These are phyloP conservation scores for Hirudo medicinalis DNA, from an alignment of 1,140 invertebrate species.

Conservation along the genomic window DNA sequence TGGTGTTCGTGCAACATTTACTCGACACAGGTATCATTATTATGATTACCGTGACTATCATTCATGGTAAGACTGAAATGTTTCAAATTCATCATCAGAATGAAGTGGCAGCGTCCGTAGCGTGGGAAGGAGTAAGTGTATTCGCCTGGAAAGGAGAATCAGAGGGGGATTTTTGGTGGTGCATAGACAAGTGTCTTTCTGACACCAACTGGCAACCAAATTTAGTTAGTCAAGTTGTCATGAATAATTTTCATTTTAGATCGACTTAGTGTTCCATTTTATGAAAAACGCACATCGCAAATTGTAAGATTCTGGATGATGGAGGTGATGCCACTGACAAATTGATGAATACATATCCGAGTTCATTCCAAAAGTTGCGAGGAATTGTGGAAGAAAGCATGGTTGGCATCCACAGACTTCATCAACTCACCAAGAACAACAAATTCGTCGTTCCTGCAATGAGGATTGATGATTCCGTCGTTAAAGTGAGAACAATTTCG, in stretches of 20 bases:
- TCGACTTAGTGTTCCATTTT: background rate
- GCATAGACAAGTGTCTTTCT: constrained; percentile 82
- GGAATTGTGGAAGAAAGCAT: constrained; percentile 95
- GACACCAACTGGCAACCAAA: constrained; percentile 91
- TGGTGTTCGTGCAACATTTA: constrained; percentile 98
- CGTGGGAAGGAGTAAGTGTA: constrained; percentile 70
- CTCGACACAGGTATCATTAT: constrained; percentile 63
- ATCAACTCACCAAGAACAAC: constrained; percentile 83
- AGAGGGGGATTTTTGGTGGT: constrained; percentile 98
- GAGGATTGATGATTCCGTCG: constrained; percentile 97
- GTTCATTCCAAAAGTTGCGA: constrained; percentile 88
- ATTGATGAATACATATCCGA: constrained; percentile 89
- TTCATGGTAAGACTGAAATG: no score
- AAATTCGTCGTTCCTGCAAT: constrained; percentile 93
- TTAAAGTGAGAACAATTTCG: constrained; percentile 49
- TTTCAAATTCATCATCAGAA: constrained; percentile 48
- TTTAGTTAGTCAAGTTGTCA: constrained; percentile 46
- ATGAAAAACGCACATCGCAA: background rate
- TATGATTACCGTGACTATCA: no score
- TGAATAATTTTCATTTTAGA: background rate
- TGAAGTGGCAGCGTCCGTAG: constrained; percentile 89
- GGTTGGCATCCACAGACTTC: constrained; percentile 87
- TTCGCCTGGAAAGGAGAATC: constrained; percentile 92
- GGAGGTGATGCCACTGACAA: constrained; percentile 91
- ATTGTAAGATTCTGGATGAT: constrained; percentile 72